Percentiles rank a stretch among this genome's conserved stretches.
Conservation (phyloP, 2,888 invertebrate species). For the Drosophila colorata region DNA sequence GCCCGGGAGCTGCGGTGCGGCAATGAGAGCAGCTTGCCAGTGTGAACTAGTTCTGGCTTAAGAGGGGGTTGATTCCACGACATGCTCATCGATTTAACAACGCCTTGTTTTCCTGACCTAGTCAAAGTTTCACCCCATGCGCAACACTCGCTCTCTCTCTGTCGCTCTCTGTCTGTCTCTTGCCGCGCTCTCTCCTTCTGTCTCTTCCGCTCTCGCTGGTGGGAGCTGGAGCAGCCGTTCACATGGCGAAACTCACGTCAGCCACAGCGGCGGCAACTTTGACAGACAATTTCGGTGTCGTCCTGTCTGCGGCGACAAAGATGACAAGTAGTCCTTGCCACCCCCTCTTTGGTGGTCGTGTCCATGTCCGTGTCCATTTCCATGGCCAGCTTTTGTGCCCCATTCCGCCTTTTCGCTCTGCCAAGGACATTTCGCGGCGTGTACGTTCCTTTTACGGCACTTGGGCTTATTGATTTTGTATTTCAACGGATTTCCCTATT, state of each 20-base stretch:
- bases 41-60: neutral
- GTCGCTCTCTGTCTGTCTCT: neutral
- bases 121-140: constrained; percentile 56
- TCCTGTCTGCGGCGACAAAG: constrained; percentile 27
- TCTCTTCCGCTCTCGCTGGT: neutral
- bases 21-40: neutral
- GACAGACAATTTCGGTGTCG: constrained; percentile 18
- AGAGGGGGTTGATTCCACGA: constrained; percentile 39
- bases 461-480: constrained; percentile 49
- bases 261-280: constrained; percentile 31
- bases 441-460: constrained; percentile 31
- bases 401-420: constrained; percentile 24
- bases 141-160: constrained; percentile 25
- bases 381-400: constrained; percentile 25
- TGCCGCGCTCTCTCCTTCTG: neutral
- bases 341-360: constrained; percentile 1
- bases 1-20: neutral
- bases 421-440: constrained; percentile 69
- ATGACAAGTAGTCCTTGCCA: constrained; percentile 30
- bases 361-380: neutral
- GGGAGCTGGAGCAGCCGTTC: neutral
- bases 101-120: constrained; percentile 69
- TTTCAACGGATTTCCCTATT: constrained; percentile 27
- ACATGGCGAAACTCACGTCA: constrained; percentile 64
- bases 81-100: constrained; percentile 69